Evolutionary conservation across 2,113 vertebrate species (phyloP).

Genomic region (Eulacestoma nigropectus): DNA sequence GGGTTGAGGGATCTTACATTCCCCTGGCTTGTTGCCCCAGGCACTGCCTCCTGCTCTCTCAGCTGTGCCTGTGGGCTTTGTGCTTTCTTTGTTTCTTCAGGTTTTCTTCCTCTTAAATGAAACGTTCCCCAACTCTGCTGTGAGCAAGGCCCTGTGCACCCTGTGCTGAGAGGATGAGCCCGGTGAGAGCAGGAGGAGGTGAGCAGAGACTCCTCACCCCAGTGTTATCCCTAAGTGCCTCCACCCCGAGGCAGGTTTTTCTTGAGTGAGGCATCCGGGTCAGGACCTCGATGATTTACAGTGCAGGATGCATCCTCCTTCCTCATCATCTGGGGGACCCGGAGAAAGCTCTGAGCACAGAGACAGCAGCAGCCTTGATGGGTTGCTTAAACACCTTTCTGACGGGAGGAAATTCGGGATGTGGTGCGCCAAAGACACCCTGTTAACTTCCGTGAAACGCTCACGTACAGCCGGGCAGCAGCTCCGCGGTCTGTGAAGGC

Average conservation of each 20-base stretch:
- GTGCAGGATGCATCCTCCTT: neutral
- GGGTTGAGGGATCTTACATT: neutral
- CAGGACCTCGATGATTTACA: neutral
- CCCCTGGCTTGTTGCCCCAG: neutral
- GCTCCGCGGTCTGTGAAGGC: neutral
- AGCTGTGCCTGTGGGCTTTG: accelerated
- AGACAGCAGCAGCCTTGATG: neutral
- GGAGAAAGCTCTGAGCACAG: neutral
- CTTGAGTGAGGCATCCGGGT: accelerated
- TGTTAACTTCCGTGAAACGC: neutral
- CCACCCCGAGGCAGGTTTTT: neutral
- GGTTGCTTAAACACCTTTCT: neutral
- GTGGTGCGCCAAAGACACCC: neutral
- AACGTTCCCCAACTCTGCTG: neutral
- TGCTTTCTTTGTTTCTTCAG: neutral
- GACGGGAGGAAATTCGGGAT: neutral
- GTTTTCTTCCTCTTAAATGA: neutral
- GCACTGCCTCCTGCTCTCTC: neutral
- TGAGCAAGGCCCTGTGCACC: accelerated
- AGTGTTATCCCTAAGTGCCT: neutral
- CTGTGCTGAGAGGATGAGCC: neutral
- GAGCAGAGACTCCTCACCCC: neutral
- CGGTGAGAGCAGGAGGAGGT: neutral
- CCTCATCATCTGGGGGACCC: neutral
- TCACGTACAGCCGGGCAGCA: neutral